Evolutionary conservation across 2,113 vertebrate genomes (phyloP).

Genomic region (Hypomesus transpacificus): DNA sequence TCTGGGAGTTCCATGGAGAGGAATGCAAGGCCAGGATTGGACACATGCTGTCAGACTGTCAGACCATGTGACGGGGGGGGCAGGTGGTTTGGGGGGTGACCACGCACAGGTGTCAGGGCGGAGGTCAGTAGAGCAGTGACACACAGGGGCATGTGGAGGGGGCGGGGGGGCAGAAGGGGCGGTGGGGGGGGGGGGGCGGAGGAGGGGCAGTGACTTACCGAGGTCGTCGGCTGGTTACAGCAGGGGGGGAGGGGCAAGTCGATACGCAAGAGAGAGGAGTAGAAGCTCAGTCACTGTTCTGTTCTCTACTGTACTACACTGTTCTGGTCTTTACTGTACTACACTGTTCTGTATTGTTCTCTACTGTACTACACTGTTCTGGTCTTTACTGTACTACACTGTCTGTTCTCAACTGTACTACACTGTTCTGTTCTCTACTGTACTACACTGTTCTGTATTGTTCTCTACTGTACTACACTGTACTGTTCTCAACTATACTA

Average conservation of each 20-base stretch:
- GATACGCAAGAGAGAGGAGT: slow-evolving; percentile 7
- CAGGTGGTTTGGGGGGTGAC: not conserved
- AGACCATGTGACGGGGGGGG: slow-evolving; percentile 3
- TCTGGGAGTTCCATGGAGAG: not conserved
- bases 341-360: too few relatives aligned
- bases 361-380: too few relatives aligned
- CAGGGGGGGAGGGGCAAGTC: slow-evolving; percentile 22
- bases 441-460: too few relatives aligned
- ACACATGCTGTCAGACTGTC: slow-evolving; percentile 1
- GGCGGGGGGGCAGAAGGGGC: not conserved
- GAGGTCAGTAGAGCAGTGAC: slow-evolving; percentile 3
- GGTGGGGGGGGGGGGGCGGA: not conserved
- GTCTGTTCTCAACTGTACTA: too few relatives aligned
- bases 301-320: too few relatives aligned
- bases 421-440: too few relatives aligned
- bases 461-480: too few relatives aligned
- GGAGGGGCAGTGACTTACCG: slow-evolving; percentile 45
- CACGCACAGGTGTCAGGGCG: not conserved
- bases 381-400: too few relatives aligned
- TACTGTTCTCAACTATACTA: too few relatives aligned
- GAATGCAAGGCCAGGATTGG: slow-evolving; percentile 10
- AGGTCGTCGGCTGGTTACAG: slow-evolving; percentile 52
- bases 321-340: too few relatives aligned
- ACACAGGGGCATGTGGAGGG: not conserved
- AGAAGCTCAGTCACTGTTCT: not conserved